Conservation (phyloP, 2,797 vertebrate species). For the Cercopithecus diana region DNA sequence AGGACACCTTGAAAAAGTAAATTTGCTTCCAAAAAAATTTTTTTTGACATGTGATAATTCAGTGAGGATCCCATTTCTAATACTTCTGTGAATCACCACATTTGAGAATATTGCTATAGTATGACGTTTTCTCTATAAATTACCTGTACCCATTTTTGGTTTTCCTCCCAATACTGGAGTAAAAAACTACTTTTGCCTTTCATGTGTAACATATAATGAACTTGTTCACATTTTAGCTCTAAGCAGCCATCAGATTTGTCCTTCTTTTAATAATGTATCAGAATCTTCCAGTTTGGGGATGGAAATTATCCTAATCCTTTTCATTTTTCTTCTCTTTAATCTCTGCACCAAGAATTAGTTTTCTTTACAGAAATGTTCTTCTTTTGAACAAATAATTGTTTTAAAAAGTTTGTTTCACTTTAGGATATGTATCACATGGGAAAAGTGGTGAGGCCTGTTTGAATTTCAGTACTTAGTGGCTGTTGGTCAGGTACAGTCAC, state of each 20-base stretch:
- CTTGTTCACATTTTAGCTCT: neutral
- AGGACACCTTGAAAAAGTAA: neutral
- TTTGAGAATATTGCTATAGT: neutral
- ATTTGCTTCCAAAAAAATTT: neutral
- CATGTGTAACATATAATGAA: neutral
- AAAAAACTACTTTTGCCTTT: constrained; percentile 19
- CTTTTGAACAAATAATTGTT: constrained; percentile 17
- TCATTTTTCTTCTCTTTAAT: neutral
- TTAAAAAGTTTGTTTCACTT: constrained; percentile 37
- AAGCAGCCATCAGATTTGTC: neutral
- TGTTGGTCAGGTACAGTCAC: neutral
- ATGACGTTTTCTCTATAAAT: neutral
- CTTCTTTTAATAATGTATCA: neutral
- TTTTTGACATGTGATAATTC: neutral
- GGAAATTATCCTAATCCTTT: neutral
- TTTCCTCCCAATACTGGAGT: neutral
- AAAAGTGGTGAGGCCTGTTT: neutral
- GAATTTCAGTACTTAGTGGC: neutral
- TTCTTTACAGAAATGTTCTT: constrained; percentile 17
- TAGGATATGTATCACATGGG: neutral
- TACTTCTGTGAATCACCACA: neutral
- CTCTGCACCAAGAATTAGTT: neutral
- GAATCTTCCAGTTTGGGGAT: constrained; percentile 2
- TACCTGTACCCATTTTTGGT: neutral
- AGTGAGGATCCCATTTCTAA: neutral